Conservation (phyloP, 1,140 invertebrate genomes). For the Ptiloglossa arizonensis region DNA sequence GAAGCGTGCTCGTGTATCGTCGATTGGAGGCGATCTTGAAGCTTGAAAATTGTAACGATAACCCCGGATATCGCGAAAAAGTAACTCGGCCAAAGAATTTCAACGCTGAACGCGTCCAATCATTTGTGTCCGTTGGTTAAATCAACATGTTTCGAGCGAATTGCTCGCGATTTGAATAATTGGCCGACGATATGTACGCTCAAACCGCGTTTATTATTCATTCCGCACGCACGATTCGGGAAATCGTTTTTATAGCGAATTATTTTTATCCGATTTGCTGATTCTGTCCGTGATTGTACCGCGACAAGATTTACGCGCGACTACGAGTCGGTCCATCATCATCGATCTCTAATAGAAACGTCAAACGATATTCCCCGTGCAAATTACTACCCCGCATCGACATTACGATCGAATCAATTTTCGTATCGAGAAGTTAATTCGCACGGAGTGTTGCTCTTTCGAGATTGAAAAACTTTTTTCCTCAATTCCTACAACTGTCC, state of each 20-base stretch:
- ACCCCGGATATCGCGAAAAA: no score
- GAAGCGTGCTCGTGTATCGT: no score
- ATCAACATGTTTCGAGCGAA: constrained; percentile 57
- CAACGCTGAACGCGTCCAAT: not conserved
- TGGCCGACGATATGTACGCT: constrained; percentile 28
- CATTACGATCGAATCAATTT: not conserved
- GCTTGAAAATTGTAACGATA: no score
- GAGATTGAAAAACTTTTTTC: no score
- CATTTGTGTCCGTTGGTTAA: constrained; percentile 56
- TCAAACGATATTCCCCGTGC: constrained; percentile 18
- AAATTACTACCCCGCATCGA: constrained; percentile 10
- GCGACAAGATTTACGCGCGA: constrained; percentile 33
- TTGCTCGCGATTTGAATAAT: constrained; percentile 56
- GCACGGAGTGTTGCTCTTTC: not conserved
- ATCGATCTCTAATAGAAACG: constrained; percentile 43
- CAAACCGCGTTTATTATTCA: constrained; percentile 54
- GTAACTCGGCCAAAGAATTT: no score
- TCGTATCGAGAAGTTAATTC: constrained; percentile 5
- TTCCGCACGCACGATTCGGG: constrained; percentile 9
- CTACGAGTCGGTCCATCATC: not conserved
- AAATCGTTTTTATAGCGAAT: constrained; percentile 56
- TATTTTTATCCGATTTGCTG: constrained; percentile 51
- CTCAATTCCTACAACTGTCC: no score
- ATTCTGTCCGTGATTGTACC: constrained; percentile 20
- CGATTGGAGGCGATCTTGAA: no score